These are phyloP conservation scores for Branchinecta lynchi DNA, from an alignment of 1,140 invertebrate species.

Conservation along the genomic window DNA sequence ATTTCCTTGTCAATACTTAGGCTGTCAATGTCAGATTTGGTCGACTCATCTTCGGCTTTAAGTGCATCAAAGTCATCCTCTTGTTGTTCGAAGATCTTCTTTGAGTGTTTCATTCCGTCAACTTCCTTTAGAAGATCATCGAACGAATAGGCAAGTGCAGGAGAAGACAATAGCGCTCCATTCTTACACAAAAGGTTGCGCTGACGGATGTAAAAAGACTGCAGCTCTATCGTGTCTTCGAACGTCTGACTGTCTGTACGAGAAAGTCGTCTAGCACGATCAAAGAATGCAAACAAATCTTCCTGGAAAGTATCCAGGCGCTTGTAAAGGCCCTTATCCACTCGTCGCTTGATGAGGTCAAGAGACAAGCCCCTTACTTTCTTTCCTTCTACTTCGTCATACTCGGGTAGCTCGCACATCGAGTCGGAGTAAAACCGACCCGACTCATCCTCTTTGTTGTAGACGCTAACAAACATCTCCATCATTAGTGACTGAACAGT, in stretches of 20 bases:
- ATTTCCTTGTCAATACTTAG: constrained; percentile 53
- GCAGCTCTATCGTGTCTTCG: constrained; percentile 85
- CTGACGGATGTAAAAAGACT: constrained; percentile 67
- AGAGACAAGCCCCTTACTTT: constrained; percentile 58
- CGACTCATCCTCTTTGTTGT: constrained; percentile 91
- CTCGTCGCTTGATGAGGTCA: constrained; percentile 63
- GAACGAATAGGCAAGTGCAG: constrained; percentile 63
- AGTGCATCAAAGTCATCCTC: constrained; percentile 43
- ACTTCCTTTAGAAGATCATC: constrained; percentile 53
- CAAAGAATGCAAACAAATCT: constrained; percentile 86
- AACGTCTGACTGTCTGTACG: constrained; percentile 84
- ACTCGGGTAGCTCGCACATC: constrained; percentile 79
- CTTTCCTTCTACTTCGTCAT: constrained; percentile 56
- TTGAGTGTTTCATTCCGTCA: constrained; percentile 56
- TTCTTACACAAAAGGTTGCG: constrained; percentile 49
- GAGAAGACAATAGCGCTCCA: constrained; percentile 65
- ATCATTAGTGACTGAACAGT: constrained; percentile 81
- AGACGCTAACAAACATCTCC: constrained; percentile 79
- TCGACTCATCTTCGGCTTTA: constrained; percentile 29
- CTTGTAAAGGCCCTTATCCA: constrained; percentile 75
- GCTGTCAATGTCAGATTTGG: constrained; percentile 18
- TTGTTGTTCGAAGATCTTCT: constrained; percentile 50
- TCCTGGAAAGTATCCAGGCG: constrained; percentile 89
- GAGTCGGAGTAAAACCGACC: constrained; percentile 91
- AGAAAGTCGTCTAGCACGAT: constrained; percentile 67